Evolutionary conservation across 2,888 invertebrate species (phyloP), one percentile per base, ranked within the genome.

Genomic region (Cotesia congregata): DNA sequence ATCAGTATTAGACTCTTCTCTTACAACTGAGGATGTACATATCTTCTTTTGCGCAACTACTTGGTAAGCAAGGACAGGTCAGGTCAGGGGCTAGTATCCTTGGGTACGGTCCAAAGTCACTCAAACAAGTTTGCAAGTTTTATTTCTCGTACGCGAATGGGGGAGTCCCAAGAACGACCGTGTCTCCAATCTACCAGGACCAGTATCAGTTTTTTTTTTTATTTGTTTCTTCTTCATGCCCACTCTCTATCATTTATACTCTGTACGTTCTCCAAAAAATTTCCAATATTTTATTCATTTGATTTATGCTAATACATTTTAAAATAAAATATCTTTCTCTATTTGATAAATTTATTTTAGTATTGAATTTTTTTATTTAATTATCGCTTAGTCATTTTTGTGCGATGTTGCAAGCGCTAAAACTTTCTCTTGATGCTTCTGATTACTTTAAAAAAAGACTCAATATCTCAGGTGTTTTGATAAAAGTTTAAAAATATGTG

Each of bases 61-160:
- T 30, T 39, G 39, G 61, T 71, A 61, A 71, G n/a, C 61, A 61
- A 60, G 62, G 72, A 72, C 72, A 72, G 7, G 41, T 72, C 40
- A 41, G 72, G 72, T 72, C 72, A 72, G 64, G 72, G 72, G 72
- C 71, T 62, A 64, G 38, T 72, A 64, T 72, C 72, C 72, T 72
- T 72, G 72, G 20, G 40, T 39, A 20, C 62, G 64, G 72, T 72
- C 72, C 72, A 72, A 72, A 72, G 72, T 72, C 72, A 72, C 71
- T 71, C 64, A 20, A 72, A 38, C 72, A 41, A 72, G 72, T 72
- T 72, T 64, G 20, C 41, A 40, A 62, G n/a, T 68, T 30, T 30
- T 30, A 30, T 30, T 6, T 65, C 12, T 65, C 12, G 50, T 50
- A 65, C 12, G 30, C 65, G 38, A 38, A 30, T 12, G 38, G 65